Base-by-base conservation (phyloP, 2,888 invertebrate species). In the Tetragnatha montana region DNA sequence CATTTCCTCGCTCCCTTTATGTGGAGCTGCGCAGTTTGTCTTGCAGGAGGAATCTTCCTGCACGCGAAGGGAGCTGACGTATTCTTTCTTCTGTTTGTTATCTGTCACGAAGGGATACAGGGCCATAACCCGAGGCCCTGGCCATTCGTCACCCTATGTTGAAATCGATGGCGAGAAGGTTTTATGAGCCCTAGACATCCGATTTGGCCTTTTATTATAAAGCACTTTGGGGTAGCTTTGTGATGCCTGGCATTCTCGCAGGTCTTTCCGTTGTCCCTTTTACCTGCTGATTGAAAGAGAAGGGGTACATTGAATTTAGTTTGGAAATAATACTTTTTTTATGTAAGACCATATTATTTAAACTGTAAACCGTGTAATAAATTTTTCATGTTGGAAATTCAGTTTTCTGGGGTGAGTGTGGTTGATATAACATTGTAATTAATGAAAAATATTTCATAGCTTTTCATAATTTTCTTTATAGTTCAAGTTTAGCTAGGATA, bases 41-140 rank as follows among this genome's bases (percentile, higher is more conserved):
- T 50, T 50, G 14, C 17, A 19, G 76, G 50, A 82, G 74, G 22
- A 74, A 35, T 22, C n/a, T 17, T 22, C 19, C n/a, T 19, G 22
- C 82, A 82, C 82, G 82, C 82, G 60, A 49, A 82, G 8, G 4
- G 22, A 74, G 60, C 14, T 12, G 60, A 60, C n/a, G 82, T 73
- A 35, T 74, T 74, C 8, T 22, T 73, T 22, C 60, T 70, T 19
- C 35, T 81, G 70, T 70, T 35, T 76, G 50, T 50, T n/a, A 81
- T 49, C 19, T 49, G 4, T 14, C 10, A 22, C 21, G 74, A 73
- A 22, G 19, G 50, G 50, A 50, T 73, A 74, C 81, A 82, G 51
- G 74, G 51, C 21, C 73, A 82, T 60, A 50, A 22, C 73, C 74
- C 22, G 14, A 71, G 71, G 71, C 71, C 6, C 10, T 21, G 21